Evolutionary conservation across 2,797 vertebrate species (phyloP).

Genomic region (Gobio occitaniae): DNA sequence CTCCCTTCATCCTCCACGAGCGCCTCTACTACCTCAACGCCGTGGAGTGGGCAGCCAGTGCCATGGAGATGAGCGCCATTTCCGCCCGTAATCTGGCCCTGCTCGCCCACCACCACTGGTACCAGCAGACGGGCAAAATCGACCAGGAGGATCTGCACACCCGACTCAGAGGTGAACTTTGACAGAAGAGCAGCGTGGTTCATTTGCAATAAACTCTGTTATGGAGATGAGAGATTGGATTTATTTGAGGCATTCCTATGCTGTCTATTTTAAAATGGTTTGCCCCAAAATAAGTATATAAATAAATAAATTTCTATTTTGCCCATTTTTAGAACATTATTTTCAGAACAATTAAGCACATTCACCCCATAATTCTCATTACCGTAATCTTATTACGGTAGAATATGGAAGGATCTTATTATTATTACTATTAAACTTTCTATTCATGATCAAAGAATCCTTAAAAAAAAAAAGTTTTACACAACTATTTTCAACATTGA

Average conservation of each 20-base stretch:
- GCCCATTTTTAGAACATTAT: not conserved
- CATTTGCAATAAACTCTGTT: not conserved
- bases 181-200: constrained; percentile 9
- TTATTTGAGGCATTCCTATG: not conserved
- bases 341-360: not conserved
- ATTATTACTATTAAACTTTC: no score
- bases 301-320: not conserved
- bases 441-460: no score
- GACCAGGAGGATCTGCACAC: constrained; percentile 91
- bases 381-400: no score
- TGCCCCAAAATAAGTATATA: not conserved
- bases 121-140: constrained; percentile 72
- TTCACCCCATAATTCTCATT: not conserved
- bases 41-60: constrained; percentile 88
- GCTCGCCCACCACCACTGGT: constrained; percentile 90
- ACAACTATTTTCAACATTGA: no score
- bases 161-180: constrained; percentile 89
- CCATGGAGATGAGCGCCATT: constrained; percentile 93
- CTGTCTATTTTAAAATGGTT: not conserved
- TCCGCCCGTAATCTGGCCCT: constrained; percentile 87
- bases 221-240: not conserved
- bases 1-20: constrained; percentile 86
- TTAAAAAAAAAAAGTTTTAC: no score
- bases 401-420: not conserved
- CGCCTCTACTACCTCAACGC: constrained; percentile 87